These are phyloP conservation scores for Onychostoma macrolepis DNA, from an alignment of 2,113 vertebrate species.

Conservation along the genomic window DNA sequence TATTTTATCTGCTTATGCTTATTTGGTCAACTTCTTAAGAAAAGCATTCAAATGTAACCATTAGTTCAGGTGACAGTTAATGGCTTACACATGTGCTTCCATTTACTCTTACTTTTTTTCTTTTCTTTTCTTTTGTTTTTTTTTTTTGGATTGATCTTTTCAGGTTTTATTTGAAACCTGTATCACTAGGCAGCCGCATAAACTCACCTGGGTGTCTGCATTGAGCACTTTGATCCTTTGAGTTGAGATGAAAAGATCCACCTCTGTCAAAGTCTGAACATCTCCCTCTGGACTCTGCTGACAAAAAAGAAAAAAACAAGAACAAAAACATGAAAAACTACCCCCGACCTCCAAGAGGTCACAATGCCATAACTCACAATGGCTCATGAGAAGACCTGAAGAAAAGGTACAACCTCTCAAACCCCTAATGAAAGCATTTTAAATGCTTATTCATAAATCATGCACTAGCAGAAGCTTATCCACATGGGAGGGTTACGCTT, in stretches of 20 bases:
- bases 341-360: not conserved
- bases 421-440: conserved; percentile 32
- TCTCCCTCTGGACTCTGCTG: conserved; percentile 83
- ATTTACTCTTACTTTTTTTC: not conserved
- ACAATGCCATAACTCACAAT: conserved; percentile 11
- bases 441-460: conserved; percentile 52
- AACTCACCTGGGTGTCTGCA: conserved; percentile 85
- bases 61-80: not conserved
- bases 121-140: no score
- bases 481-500: not conserved
- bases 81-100: not conserved
- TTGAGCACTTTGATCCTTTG: conserved; percentile 91
- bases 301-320: conserved; percentile 1
- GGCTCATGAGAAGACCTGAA: conserved; percentile 9
- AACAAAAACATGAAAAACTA: conserved; percentile 24
- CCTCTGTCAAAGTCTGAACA: conserved; percentile 83
- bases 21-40: not conserved
- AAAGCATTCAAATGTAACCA: not conserved
- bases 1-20: not conserved
- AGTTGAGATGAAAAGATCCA: conserved; percentile 89
- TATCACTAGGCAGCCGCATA: not conserved
- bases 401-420: conserved; percentile 28
- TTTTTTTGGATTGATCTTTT: not conserved
- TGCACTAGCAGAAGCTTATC: conserved; percentile 32
- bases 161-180: not conserved